Evolutionary conservation across 2,797 vertebrate genomes (phyloP).

Genomic region (Tinamus major): DNA sequence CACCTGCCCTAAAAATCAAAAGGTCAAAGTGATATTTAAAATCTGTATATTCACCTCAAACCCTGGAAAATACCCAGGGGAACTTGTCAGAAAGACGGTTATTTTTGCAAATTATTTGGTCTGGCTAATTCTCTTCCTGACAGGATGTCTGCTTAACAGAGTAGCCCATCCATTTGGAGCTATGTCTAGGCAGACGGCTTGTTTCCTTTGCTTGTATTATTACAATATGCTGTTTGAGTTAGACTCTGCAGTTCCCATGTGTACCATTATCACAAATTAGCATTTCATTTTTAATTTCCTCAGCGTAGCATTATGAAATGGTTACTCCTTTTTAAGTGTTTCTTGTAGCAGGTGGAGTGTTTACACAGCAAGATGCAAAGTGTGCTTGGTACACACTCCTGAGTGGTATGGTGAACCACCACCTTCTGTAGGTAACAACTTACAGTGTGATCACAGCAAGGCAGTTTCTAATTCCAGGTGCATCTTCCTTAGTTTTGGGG

Average conservation of each 20-base stretch:
- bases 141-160: neutral
- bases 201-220: neutral
- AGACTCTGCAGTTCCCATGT: neutral
- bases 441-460: neutral
- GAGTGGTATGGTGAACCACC: neutral
- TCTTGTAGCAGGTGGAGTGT: neutral
- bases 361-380: neutral
- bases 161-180: neutral
- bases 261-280: neutral
- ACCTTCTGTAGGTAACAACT: neutral
- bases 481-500: neutral
- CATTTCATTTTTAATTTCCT: neutral
- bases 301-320: neutral
- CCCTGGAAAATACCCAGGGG: accelerated
- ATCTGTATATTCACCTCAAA: accelerated
- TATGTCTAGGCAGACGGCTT: neutral
- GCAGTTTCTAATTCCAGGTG: neutral
- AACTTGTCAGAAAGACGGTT: neutral
- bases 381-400: neutral
- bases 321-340: neutral
- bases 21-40: neutral
- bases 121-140: neutral
- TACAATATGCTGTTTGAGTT: neutral
- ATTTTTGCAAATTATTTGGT: neutral
- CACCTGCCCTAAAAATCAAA: neutral